These are phyloP conservation scores for Anadara kagoshimensis DNA, from an alignment of 1,140 invertebrate genomes.

Conservation along the genomic window DNA sequence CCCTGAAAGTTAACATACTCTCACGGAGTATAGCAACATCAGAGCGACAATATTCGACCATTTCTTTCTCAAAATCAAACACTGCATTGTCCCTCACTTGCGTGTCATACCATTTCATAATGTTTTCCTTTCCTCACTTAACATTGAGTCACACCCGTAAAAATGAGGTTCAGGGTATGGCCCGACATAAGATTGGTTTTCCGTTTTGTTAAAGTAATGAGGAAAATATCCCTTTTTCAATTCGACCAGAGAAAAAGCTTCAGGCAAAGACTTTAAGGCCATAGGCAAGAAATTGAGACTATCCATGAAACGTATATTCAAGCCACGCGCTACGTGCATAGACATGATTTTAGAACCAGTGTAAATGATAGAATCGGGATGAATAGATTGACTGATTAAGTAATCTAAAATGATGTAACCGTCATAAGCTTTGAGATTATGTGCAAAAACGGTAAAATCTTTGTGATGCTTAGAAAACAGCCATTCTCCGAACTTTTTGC, in stretches of 20 bases:
- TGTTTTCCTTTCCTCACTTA: background rate
- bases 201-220: constrained; percentile 10
- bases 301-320: constrained; percentile 16
- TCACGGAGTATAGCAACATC: constrained; percentile 8
- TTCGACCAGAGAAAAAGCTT: constrained; percentile 22
- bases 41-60: constrained; percentile 4
- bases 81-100: background rate
- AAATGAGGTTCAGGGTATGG: constrained; percentile 1
- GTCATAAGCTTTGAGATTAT: constrained; percentile 23
- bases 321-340: constrained; percentile 7
- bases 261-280: constrained; percentile 15
- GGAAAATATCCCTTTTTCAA: constrained; percentile 30
- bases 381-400: constrained; percentile 6
- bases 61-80: background rate
- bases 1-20: background rate
- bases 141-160: constrained; percentile 32
- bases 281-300: constrained; percentile 18
- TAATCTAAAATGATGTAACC: constrained; percentile 14
- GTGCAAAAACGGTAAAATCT: background rate
- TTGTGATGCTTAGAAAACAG: constrained; percentile 11
- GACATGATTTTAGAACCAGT: constrained; percentile 24
- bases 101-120: constrained; percentile 31
- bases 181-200: constrained; percentile 5
- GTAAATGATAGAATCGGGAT: constrained; percentile 16
- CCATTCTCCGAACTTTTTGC: background rate